Percentiles rank a stretch among this genome's conserved stretches.
Conservation (phyloP, 2,113 vertebrate genomes). For the Aleadryas rufinucha region DNA sequence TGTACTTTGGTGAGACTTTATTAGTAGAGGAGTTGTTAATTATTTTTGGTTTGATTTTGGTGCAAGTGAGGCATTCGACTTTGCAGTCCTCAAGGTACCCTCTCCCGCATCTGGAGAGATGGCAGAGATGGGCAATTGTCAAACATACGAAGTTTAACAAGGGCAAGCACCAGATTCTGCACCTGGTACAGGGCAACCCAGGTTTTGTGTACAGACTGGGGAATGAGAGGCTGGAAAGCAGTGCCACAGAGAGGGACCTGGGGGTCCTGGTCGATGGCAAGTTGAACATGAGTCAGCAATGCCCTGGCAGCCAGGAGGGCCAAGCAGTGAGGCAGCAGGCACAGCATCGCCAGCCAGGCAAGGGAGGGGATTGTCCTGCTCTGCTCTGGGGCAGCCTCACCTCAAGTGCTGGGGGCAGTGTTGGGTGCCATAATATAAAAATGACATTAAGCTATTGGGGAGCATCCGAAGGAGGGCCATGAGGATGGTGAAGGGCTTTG, state of each 20-base stretch:
- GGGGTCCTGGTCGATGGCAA: accelerated
- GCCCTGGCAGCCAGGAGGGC: background rate
- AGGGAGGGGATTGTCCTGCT: background rate
- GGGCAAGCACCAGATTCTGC: background rate
- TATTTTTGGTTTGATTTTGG: slow-evolving; percentile 76
- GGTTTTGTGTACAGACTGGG: background rate
- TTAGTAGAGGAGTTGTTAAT: slow-evolving; percentile 80
- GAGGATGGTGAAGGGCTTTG: background rate
- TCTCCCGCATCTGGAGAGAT: background rate
- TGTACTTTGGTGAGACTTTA: slow-evolving; percentile 79
- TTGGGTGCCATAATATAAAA: background rate
- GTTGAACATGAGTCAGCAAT: background rate
- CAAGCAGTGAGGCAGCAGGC: background rate
- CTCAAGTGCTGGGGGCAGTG: background rate
- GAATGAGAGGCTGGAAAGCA: background rate
- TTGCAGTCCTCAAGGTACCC: slow-evolving; percentile 26
- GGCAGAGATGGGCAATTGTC: background rate
- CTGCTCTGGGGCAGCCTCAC: background rate
- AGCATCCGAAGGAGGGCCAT: background rate
- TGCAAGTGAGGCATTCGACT: slow-evolving; percentile 60
- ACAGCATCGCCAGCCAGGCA: accelerated
- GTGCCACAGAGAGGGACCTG: background rate
- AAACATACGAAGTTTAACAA: background rate
- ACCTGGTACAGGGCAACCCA: background rate
- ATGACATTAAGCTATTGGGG: background rate